Conservation (phyloP, 1,140 invertebrate species). For the Lucilia sericata region DNA sequence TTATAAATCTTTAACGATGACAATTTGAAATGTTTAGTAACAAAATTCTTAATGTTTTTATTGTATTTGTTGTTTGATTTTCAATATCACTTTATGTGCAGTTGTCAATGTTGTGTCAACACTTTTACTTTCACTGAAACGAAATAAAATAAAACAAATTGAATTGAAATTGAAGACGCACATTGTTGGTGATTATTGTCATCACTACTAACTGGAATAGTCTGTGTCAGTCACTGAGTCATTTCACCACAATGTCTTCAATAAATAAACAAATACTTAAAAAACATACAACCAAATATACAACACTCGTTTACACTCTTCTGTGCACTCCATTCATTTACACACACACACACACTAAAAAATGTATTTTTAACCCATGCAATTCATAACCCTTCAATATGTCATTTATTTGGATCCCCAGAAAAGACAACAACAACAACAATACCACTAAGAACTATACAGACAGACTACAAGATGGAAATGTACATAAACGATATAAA, state of each 20-base stretch:
- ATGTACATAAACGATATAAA: background rate
- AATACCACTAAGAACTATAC: background rate
- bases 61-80: background rate
- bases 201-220: conserved; percentile 31
- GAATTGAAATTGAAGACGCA: conserved; percentile 37
- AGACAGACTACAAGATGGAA: conserved; percentile 3
- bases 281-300: background rate
- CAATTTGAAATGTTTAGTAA: background rate
- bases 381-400: conserved; percentile 35
- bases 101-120: conserved; percentile 18
- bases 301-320: background rate
- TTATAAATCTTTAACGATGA: conserved; percentile 6
- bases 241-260: conserved; percentile 15
- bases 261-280: conserved; percentile 41
- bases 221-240: background rate
- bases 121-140: conserved; percentile 14
- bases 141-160: background rate
- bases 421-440: background rate
- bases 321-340: background rate
- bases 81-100: background rate
- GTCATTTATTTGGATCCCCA: conserved; percentile 33
- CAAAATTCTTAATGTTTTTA: background rate
- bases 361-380: background rate
- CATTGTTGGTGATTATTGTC: conserved; percentile 33
- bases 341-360: background rate